Base-by-base conservation (phyloP, 2,888 invertebrate genomes). In the Megalurothrips usitatus region DNA sequence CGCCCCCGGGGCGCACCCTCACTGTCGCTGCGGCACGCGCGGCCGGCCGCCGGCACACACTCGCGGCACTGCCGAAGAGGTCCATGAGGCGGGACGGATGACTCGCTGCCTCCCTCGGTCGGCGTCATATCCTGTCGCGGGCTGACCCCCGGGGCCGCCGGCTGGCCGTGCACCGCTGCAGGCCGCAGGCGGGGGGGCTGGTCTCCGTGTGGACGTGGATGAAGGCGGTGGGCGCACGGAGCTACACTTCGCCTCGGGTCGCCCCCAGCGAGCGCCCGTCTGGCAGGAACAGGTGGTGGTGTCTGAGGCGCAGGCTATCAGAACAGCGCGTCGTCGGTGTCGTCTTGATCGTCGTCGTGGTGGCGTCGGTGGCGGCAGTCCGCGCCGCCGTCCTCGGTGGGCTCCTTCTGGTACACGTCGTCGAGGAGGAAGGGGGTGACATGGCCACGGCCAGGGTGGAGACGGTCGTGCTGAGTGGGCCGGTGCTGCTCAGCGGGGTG, bases 361-460 rank as follows among this genome's bases (percentile, higher is more conserved):
- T 82, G 82, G 81, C 83, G 84, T 82, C 82, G 83, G 34, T 81
- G 80, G 52, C 80, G 23, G 26, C 68, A 8, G 68, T 43, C 34
- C 34, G 68, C 11, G 26, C 58, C 58, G 17, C 12, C 68, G 68
- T 23, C 68, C 34, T 68, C 68, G 68, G 10, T 75, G 2, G 34
- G 68, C 68, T 75, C 23, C 68, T 75, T 10, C 68, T 75, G 68
- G 52, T 49, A 23, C 28, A 19, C 12, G 49, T 47, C 48, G 63
- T 48, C 23, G 58, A 79, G 79, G 81, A 78, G 78, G 81, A 75
- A 48, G 48, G 80, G 58, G 78, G 78, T 80, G 78, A 79, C 43
- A 52, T 63, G 34, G 86, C 84, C 84, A 83, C 81, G 84, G 83
- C 82, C 84, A 85, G 85, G 26, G 68, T 12, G 68, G 23, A 10